A percentile compares a stretch with the other conserved stretches of the same genome.
These are phyloP conservation scores for Leptatherina wallacei DNA, from an alignment of 2,797 vertebrate species.

Conservation along the genomic window DNA sequence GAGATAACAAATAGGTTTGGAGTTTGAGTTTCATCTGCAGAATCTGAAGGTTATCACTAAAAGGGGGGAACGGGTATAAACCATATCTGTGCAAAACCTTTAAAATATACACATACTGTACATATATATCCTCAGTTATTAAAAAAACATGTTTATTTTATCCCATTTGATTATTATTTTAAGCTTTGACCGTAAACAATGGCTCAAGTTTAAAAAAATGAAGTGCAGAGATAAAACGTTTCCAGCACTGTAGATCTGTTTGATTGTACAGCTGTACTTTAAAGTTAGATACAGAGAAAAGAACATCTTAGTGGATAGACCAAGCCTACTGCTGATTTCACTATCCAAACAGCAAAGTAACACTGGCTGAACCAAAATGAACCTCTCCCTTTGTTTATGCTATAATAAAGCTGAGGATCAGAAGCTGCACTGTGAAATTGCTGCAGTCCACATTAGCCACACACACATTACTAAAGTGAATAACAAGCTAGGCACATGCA, in stretches of 20 bases:
- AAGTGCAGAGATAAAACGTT: too few relatives aligned
- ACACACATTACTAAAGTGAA: neutral
- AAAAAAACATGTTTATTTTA: neutral
- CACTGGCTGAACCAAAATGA: neutral
- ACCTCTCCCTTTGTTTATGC: neutral
- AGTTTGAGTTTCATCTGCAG: conserved; percentile 13
- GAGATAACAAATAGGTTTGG: conserved; percentile 25
- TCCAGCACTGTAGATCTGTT: too few relatives aligned
- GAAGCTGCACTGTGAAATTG: neutral
- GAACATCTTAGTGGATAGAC: too few relatives aligned
- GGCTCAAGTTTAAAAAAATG: too few relatives aligned
- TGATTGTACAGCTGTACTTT: too few relatives aligned
- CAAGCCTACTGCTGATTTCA: too few relatives aligned
- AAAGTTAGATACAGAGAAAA: too few relatives aligned
- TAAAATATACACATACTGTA: neutral
- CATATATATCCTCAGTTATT: neutral
- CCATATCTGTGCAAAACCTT: neutral
- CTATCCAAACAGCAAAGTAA: too few relatives aligned
- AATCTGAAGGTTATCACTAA: conserved; percentile 9
- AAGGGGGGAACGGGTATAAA: neutral
- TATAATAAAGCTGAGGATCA: neutral
- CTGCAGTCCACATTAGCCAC: neutral
- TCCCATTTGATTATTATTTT: neutral
- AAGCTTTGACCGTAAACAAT: neutral
- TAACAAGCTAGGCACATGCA: neutral